A percentile compares a stretch with the other conserved stretches of the same genome.
These are phyloP conservation scores for Sarcophilus harrisii DNA, from an alignment of 2,797 vertebrate species.

Conservation along the genomic window DNA sequence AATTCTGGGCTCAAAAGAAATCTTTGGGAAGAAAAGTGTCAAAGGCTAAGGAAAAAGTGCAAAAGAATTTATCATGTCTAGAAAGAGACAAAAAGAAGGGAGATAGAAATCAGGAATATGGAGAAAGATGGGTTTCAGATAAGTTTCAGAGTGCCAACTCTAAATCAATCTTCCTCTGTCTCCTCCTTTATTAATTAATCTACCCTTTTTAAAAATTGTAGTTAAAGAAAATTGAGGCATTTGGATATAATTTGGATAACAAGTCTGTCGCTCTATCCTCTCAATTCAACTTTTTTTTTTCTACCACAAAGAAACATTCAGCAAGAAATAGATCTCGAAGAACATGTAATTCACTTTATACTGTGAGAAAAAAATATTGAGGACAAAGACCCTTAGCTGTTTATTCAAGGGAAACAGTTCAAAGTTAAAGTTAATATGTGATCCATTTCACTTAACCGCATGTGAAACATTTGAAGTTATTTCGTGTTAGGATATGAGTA, in stretches of 20 bases:
- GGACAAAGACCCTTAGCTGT: neutral
- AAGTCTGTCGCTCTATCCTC: neutral
- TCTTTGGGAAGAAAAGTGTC: constrained; percentile 1
- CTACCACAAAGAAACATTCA: constrained; percentile 43
- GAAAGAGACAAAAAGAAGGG: neutral
- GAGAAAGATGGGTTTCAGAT: neutral
- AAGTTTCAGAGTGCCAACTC: neutral
- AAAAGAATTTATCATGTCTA: neutral
- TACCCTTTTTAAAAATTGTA: constrained; percentile 20
- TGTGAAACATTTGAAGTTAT: neutral
- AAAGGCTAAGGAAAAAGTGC: neutral
- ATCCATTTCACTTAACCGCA: neutral
- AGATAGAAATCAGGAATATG: neutral
- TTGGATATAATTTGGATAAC: neutral
- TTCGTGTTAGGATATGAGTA: constrained; percentile 25
- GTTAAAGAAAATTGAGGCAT: neutral
- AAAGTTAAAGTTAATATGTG: neutral
- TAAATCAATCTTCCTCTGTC: neutral
- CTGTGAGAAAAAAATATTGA: constrained; percentile 26
- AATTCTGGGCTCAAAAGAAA: neutral
- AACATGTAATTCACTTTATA: constrained; percentile 2
- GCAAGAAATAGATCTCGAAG: neutral
- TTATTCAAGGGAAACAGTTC: neutral
- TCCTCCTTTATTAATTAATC: constrained; percentile 3
- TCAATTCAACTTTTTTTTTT: constrained; percentile 20